Conservation (phyloP, 2,888 invertebrate species). For the Calliopum simillimum region DNA sequence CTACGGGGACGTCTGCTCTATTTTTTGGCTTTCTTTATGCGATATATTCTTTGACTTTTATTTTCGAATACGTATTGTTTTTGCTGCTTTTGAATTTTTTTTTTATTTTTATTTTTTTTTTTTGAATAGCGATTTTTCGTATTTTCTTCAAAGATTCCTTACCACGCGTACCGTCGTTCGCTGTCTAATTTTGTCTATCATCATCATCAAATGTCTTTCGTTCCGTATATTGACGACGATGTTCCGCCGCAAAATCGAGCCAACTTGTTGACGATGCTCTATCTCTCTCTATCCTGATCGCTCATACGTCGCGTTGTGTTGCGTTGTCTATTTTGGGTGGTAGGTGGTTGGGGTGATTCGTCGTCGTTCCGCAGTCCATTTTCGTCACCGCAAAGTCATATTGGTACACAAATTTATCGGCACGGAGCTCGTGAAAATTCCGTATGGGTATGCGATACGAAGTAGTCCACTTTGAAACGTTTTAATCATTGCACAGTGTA, state of each 20-base stretch:
- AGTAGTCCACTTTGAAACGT: no score
- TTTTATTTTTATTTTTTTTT: not conserved
- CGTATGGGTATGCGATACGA: no score
- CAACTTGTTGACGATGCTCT: slow-evolving; percentile 10
- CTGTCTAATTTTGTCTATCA: slow-evolving; percentile 7
- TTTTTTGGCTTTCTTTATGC: slow-evolving; percentile 34
- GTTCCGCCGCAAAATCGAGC: not conserved
- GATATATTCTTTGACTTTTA: not conserved
- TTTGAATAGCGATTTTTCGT: slow-evolving; percentile 8
- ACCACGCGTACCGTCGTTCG: not conserved
- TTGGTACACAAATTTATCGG: no score
- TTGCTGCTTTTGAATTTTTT: not conserved
- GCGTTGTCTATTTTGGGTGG: no score
- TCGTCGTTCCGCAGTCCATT: no score
- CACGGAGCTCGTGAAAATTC: no score
- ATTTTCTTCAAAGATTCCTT: not conserved
- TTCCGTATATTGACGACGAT: not conserved
- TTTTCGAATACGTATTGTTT: not conserved
- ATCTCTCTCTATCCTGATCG: no score
- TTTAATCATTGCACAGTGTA: no score
- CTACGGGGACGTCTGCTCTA: slow-evolving; percentile 19
- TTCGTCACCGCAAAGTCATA: no score
- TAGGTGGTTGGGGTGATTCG: no score
- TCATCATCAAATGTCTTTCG: not conserved
- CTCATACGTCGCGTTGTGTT: no score